These are phyloP conservation scores for Crambe crambe DNA, from an alignment of 37 sponge, comb jelly and placozoan species.

Conservation along the genomic window DNA sequence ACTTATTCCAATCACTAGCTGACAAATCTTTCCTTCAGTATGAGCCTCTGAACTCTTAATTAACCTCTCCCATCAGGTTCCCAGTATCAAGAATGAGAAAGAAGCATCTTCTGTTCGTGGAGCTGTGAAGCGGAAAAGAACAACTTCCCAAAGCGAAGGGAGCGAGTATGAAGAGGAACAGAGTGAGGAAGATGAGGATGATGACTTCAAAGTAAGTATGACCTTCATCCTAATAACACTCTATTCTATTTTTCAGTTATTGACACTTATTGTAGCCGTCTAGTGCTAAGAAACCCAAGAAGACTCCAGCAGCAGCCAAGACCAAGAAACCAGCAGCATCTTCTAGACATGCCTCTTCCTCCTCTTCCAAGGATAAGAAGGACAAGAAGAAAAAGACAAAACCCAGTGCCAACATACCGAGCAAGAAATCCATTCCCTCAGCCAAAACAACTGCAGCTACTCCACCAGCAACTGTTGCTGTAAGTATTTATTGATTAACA, in stretches of 20 bases:
- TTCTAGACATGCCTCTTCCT: not conserved
- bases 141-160: not conserved
- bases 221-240: not conserved
- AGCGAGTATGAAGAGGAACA: not conserved
- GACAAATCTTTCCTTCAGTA: too few relatives aligned
- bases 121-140: slow-evolving; percentile 9
- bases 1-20: too few relatives aligned
- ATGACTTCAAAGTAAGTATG: slow-evolving; percentile 41
- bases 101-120: not conserved
- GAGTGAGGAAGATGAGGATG: slow-evolving; percentile 8
- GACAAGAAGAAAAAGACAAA: not conserved
- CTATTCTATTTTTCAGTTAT: too few relatives aligned
- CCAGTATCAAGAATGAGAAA: not conserved
- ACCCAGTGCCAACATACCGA: not conserved
- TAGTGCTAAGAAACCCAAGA: slow-evolving; percentile 35
- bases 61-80: not conserved
- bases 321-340: slow-evolving; percentile 1
- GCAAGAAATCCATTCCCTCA: not conserved
- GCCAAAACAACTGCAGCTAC: not conserved
- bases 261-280: slow-evolving; percentile 18
- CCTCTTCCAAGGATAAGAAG: not conserved
- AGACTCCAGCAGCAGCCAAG: not conserved
- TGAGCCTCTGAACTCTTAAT: too few relatives aligned
- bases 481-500: too few relatives aligned
- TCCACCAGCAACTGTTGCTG: not conserved